A percentile compares a stretch with the other conserved stretches of the same genome.
Conservation (phyloP, 2,888 invertebrate genomes). For the Brachynemurus nebulosus region DNA sequence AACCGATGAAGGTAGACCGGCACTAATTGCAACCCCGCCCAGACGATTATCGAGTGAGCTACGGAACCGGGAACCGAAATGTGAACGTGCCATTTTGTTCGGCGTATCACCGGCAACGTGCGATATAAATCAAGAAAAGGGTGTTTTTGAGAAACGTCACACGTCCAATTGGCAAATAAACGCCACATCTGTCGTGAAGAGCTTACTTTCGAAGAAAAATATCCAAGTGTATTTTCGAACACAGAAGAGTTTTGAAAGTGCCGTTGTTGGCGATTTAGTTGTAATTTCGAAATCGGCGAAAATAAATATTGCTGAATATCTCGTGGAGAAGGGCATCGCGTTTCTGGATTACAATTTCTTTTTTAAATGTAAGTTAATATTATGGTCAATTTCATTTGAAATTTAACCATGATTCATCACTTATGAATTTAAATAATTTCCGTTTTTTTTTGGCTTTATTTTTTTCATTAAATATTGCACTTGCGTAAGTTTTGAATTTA, state of each 20-base stretch:
- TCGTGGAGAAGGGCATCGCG: background rate
- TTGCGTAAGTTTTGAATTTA: no score
- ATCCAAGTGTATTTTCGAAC: background rate
- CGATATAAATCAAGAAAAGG: background rate
- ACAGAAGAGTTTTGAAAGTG: background rate
- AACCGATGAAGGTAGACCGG: background rate
- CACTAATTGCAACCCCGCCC: background rate
- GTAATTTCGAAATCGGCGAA: background rate
- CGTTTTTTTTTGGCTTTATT: no score
- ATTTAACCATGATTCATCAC: no score
- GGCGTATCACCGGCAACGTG: conserved; percentile 1
- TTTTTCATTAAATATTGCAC: no score
- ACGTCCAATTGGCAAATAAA: background rate
- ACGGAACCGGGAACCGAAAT: conserved; percentile 4
- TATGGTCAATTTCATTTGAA: no score
- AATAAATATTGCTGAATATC: background rate
- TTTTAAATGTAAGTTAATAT: conserved; percentile 4
- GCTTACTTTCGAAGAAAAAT: background rate
- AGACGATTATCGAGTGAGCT: background rate
- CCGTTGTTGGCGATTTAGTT: background rate
- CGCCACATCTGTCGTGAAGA: background rate
- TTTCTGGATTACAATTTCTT: background rate
- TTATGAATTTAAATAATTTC: no score
- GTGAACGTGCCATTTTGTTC: background rate
- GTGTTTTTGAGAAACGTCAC: background rate